Evolutionary conservation across 2,888 invertebrate species (phyloP).

Genomic region (Platypus cylindrus): DNA sequence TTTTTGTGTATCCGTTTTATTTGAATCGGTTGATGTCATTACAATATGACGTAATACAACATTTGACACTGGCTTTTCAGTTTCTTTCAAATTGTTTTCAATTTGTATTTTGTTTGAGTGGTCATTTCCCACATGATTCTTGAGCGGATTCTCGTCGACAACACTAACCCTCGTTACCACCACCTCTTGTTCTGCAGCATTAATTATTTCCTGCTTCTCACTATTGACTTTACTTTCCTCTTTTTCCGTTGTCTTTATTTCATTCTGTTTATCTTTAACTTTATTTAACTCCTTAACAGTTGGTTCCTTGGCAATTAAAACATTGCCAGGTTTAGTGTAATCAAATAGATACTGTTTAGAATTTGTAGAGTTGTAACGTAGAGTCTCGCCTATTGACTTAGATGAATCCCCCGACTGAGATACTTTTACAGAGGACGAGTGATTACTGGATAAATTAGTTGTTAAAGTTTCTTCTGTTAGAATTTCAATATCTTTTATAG

Average conservation of each 20-base stretch:
- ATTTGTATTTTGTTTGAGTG: no score
- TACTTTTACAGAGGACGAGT: slow-evolving; percentile 11
- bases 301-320: slow-evolving; percentile 13
- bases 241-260: not conserved
- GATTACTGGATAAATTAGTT: slow-evolving; percentile 9
- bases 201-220: not conserved
- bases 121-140: no score
- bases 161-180: no score
- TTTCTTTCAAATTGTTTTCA: no score
- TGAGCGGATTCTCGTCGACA: no score
- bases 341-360: slow-evolving; percentile 12
- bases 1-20: slow-evolving; percentile 14
- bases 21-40: slow-evolving; percentile 10
- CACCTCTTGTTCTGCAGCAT: no score
- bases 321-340: slow-evolving; percentile 13
- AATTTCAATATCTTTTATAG: not conserved
- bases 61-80: no score
- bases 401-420: slow-evolving; percentile 5
- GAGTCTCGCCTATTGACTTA: slow-evolving; percentile 25
- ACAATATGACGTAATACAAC: slow-evolving; percentile 6
- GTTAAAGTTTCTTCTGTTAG: slow-evolving; percentile 8
- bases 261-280: not conserved
- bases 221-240: not conserved
- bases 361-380: slow-evolving; percentile 19
- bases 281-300: slow-evolving; percentile 4